A percentile compares a stretch with the other conserved stretches of the same genome.
phyloP scores from a whole-genome alignment of 2,113 vertebrate species.

The Cyphomyrus discorhynchus region DNA sequence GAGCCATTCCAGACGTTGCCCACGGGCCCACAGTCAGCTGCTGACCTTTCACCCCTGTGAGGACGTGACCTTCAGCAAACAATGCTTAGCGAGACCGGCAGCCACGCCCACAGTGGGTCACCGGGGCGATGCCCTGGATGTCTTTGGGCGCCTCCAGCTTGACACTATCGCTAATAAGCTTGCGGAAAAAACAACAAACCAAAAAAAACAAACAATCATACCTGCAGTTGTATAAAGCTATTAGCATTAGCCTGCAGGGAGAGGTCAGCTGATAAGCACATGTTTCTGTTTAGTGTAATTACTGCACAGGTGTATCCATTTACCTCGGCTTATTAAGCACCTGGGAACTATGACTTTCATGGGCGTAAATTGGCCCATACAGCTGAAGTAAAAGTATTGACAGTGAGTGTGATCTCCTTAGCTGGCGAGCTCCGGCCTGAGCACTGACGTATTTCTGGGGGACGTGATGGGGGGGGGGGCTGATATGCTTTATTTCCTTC shows the following conservation, averaged over 20 bases:
- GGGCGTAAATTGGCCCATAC: neutral
- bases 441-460: neutral
- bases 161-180: neutral
- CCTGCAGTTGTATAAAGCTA: neutral
- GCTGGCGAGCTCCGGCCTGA: neutral
- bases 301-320: neutral
- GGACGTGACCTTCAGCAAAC: conserved; percentile 32
- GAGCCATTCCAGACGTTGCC: conserved; percentile 53
- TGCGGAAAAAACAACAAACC: neutral
- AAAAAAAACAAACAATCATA: neutral
- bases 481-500: neutral
- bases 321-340: neutral
- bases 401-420: neutral
- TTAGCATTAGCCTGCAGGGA: neutral
- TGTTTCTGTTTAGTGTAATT: neutral
- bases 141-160: conserved; percentile 5
- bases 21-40: conserved; percentile 44
- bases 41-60: conserved; percentile 46
- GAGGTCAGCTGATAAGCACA: neutral
- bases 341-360: neutral
- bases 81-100: conserved; percentile 14
- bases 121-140: conserved; percentile 4
- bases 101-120: neutral
- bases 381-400: neutral
- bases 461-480: neutral